Conservation (phyloP, 2,888 invertebrate genomes). For the Nemoura dubitans region DNA sequence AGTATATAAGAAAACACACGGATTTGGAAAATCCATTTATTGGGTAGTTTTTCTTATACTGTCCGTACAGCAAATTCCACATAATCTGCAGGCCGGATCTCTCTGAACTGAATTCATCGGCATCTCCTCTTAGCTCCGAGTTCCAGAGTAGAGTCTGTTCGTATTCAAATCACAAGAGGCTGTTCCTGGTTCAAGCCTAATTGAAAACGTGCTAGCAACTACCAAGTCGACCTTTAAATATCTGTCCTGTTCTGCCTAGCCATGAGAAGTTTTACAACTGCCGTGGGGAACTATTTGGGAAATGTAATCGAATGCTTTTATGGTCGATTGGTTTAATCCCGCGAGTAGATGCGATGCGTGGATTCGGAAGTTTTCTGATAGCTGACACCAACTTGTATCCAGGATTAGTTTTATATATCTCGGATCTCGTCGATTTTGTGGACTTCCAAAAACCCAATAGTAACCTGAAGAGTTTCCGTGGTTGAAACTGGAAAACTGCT, state of each 20-base stretch:
- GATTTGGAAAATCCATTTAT: too few species aligned
- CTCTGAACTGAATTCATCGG: too few species aligned
- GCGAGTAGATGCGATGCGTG: not conserved
- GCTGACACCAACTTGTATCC: not conserved
- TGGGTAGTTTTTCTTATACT: too few species aligned
- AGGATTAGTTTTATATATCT: not conserved
- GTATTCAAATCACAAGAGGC: not conserved
- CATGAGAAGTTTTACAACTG: not conserved
- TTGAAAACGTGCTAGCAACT: not conserved
- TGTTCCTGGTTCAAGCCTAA: not conserved
- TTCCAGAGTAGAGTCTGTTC: not conserved
- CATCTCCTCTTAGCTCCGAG: too few species aligned
- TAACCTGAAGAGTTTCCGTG: not conserved
- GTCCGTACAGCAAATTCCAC: too few species aligned
- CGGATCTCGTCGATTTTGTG: not conserved
- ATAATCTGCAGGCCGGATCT: too few species aligned
- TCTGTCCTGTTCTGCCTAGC: not conserved
- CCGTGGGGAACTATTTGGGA: not conserved
- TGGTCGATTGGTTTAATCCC: not conserved
- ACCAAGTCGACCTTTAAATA: not conserved
- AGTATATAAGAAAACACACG: too few species aligned
- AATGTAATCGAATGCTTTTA: constrained; percentile 3
- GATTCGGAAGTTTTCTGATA: not conserved
- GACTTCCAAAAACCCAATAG: not conserved
- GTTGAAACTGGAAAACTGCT: not conserved